Evolutionary conservation across 2,888 invertebrate genomes (phyloP), one percentile per base, ranked within the genome.

Genomic region (Epirrhoe tristata): DNA sequence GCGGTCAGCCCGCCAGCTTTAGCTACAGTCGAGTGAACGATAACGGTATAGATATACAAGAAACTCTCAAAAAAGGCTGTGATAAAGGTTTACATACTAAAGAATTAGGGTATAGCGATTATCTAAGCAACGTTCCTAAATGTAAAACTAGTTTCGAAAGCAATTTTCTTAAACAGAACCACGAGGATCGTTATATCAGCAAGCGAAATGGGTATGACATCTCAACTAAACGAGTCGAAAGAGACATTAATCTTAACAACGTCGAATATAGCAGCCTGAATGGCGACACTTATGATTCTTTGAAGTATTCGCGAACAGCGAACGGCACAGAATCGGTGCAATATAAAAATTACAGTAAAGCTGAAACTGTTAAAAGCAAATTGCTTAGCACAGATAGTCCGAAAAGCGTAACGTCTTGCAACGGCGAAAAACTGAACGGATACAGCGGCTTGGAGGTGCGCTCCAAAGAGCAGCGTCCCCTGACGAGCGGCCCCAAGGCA

Each of bases 61-160:
- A 93, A 77, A 91, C 93, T 75, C 86, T 93, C 57, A 92, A 91
- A 83, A 93, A 90, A 74, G 91, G 91, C 92, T 93, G 93, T 92
- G 93, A 93, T 87, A 91, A 92, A 88, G 91, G 93, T 74, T 86
- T 93, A 85, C 93, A 93, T 83, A 89, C 81, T 86, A 91, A 90
- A 84, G 91, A 93, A 79, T 82, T 89, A 85, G 85, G 82, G 77
- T 91, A 87, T 90, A 89, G 83, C 84, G 90, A 93, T 81, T 93
- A 91, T 83, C 83, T 90, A 81, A 91, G 88, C 81, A 92, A 91
- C 89, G 93, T 93, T 93, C 93, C 93, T 92, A 93, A 92, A 88
- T 90, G 89, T 87, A 93, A 93, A 84, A 89, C 84, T 88, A 93
- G 90, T 87, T 93, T 93, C 80, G 93, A 93, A 86, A 93, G 87